phyloP scores from a whole-genome alignment of 2,888 invertebrate genomes.

The Lasioglossum marginatum region DNA sequence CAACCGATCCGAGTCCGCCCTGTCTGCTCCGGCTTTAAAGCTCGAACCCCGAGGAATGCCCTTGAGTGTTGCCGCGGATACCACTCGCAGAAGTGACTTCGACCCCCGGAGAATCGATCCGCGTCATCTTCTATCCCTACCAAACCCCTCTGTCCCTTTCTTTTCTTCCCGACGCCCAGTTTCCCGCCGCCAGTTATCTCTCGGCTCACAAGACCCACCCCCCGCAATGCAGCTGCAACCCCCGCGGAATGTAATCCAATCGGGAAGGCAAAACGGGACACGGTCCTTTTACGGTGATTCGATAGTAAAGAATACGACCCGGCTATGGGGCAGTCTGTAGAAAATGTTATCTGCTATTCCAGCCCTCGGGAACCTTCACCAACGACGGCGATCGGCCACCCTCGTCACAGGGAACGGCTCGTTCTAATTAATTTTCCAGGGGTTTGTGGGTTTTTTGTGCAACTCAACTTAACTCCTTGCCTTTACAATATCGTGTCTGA shows the following conservation, averaged over 20 bases:
- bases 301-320: conserved; percentile 59
- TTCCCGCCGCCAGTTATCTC: conserved; percentile 30
- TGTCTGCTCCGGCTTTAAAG: conserved; percentile 51
- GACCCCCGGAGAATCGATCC: conserved; percentile 54
- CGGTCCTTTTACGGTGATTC: conserved; percentile 55
- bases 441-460: not conserved
- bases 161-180: not conserved
- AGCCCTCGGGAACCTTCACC: not conserved
- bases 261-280: conserved; percentile 45
- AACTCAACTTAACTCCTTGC: not conserved
- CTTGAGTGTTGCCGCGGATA: conserved; percentile 58
- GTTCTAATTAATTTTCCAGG: not conserved
- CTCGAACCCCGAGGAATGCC: conserved; percentile 53
- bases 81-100: conserved; percentile 62
- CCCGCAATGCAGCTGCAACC: conserved; percentile 37
- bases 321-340: conserved; percentile 40
- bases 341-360: conserved; percentile 55
- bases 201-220: not conserved
- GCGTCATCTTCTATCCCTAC: conserved; percentile 11
- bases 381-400: not conserved
- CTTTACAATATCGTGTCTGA: too few relatives aligned
- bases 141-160: not conserved
- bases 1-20: conserved; percentile 42
- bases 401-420: not conserved
- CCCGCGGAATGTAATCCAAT: conserved; percentile 62